Percentiles rank a stretch among this genome's conserved stretches.
These are phyloP conservation scores for Keiferia lycopersicella DNA, from an alignment of 2,888 invertebrate genomes.

Conservation along the genomic window DNA sequence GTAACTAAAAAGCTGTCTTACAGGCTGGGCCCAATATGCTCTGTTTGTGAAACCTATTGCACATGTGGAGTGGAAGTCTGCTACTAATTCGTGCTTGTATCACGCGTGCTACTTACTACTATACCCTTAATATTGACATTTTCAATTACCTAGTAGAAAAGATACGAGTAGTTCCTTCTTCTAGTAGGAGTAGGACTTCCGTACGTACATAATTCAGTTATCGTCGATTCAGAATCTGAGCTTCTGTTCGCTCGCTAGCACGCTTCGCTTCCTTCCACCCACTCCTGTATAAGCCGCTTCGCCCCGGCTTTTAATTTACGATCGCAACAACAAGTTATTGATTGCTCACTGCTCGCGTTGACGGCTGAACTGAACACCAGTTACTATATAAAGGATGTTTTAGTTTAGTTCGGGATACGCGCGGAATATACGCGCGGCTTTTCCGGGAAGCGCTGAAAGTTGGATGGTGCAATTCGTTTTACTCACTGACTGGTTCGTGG, in stretches of 20 bases:
- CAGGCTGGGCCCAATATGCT: no score
- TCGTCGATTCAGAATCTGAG: no score
- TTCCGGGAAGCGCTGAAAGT: slow-evolving; percentile 1
- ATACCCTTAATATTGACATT: no score
- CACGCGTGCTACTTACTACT: no score
- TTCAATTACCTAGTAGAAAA: no score
- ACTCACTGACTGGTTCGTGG: neutral
- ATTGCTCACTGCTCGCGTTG: slow-evolving; percentile 29
- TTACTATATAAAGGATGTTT: neutral
- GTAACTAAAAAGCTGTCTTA: no score
- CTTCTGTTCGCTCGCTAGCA: slow-evolving; percentile 20
- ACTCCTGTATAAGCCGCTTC: slow-evolving; percentile 8
- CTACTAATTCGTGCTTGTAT: no score
- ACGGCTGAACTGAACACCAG: slow-evolving; percentile 11
- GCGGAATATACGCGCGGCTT: neutral
- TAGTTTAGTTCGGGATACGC: neutral
- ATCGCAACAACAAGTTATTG: slow-evolving; percentile 33
- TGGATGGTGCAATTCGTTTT: neutral
- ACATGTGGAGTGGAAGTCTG: no score
- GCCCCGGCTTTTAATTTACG: slow-evolving; percentile 32
- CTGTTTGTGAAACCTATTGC: no score
- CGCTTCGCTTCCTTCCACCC: slow-evolving; percentile 11
- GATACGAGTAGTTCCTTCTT: no score
- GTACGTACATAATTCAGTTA: no score
- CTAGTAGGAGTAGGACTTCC: no score